These are phyloP conservation scores for Poeciliopsis gracilis DNA, from an alignment of 2,797 vertebrate species.

Conservation along the genomic window DNA sequence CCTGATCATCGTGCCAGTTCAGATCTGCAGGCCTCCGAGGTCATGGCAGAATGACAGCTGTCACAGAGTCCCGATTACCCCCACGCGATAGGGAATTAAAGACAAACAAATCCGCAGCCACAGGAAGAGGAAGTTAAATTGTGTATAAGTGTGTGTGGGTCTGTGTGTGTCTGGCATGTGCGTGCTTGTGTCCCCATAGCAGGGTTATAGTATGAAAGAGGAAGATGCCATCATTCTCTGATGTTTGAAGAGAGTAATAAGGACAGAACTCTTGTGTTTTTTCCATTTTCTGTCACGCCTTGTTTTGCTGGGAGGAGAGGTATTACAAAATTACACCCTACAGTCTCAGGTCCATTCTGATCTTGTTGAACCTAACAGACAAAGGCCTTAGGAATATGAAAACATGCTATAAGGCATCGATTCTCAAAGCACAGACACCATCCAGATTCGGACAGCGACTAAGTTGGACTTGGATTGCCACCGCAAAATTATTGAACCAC, in stretches of 20 bases:
- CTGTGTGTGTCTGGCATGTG: conserved; percentile 30
- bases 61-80: conserved; percentile 80
- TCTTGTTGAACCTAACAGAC: conserved; percentile 38
- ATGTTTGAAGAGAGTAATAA: conserved; percentile 69
- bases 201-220: conserved; percentile 56
- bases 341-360: conserved; percentile 40
- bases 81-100: conserved; percentile 81
- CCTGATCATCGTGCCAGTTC: conserved; percentile 77
- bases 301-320: conserved; percentile 36
- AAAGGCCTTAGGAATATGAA: conserved; percentile 21
- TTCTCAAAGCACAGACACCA: neutral
- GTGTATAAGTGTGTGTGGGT: conserved; percentile 35
- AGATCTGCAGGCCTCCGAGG: conserved; percentile 76
- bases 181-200: conserved; percentile 52
- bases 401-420: neutral
- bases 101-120: conserved; percentile 80
- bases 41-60: conserved; percentile 84
- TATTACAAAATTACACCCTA: conserved; percentile 36
- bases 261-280: conserved; percentile 51
- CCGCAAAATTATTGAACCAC: neutral
- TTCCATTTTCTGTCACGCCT: conserved; percentile 64
- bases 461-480: neutral
- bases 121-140: conserved; percentile 63
- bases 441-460: neutral
- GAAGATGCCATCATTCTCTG: conserved; percentile 54